Evolutionary conservation across 2,113 vertebrate species (phyloP), one percentile per base, ranked within the genome.

Genomic region (Indicator maculatus): DNA sequence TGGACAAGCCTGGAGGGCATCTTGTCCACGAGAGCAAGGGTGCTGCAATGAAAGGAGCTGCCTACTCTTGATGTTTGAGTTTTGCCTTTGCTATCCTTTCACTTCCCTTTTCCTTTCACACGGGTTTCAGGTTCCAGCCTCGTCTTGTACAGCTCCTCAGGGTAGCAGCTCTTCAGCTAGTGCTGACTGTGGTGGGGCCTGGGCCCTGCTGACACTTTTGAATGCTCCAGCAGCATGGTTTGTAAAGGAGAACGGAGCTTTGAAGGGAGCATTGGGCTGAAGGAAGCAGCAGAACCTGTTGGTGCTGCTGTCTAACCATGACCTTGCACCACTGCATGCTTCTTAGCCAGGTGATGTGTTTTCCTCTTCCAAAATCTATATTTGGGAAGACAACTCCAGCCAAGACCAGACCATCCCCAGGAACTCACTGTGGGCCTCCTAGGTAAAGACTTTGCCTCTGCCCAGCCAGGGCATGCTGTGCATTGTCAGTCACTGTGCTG

Each of bases 401-500:
- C 64, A 65, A 41, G 65, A 28, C 11, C 47, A 65, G 58, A 14
- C 23, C 27, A n/a, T 31, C 39, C 18, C 6, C 31, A 31, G 70
- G 52, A 74, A 8, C 16, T 5, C 4, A 70, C 10, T 73, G 20
- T 53, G 30, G 6, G 11, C 56, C 27, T 65, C 26, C 21, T 44
- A 6, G 3, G 33, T 11, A 13, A 71, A 15, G 13, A 21, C 6
- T 86, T 44, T 41, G 23, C 24, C 23, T 38, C 15, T 73, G 18
- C 26, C 53, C 28, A 56, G n/a, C 66, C 14, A 1, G 6, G 24
- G 1, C 4, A 1, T 65, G 61, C 56, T 39, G 17, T 31, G n/a
- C 4, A 0, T 0, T 2, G 5, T 61, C 26, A 15, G 6, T 76
- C 20, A 2, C 58, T 63, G 24, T 3, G 13, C 31, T 0, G 0